Base-by-base conservation (phyloP, 2,113 vertebrate species). In the Ramphastos sulfuratus region DNA sequence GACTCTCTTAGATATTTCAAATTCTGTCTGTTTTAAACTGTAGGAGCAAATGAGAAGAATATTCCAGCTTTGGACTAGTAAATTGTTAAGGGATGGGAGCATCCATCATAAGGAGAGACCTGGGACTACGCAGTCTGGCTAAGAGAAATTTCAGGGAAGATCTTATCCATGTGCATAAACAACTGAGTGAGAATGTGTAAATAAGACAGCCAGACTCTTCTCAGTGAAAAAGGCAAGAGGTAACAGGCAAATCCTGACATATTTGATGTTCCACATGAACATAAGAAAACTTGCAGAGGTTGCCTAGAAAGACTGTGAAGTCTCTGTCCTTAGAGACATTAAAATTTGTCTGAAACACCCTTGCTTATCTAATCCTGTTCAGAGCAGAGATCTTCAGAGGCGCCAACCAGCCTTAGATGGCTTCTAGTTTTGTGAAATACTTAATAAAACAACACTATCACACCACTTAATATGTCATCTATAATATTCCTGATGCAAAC, bases 91-190 rank as follows among this genome's bases (percentile, higher is more conserved):
- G 12, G 18, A 20, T 28, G 4, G 18, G 11, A 82, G 3, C 5
- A 39, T 37, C 7, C 1, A 1, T 48, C 27, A 39, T 20, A 72
- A 1, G 0, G 52, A 42, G 17, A 23, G 13, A 52, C 12, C 48
- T 50, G 48, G 9, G 48, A 23, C 48, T 50, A 50, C 10, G 11
- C 10, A 60, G 8, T 3, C 20, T 73, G 30, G 25, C 48, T 50
- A 50, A 50, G 48, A 50, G 48, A 50, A 50, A 50, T 50, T 20
- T 50, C 48, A 50, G 48, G 21, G 48, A 50, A 23, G 48, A 21
- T 50, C 48, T 50, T 50, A 50, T 21, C 48, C 48, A 50, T 50
- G 48, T 48, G 46, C 9, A 23, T 50, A 50, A 50, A 50, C 21
- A 50, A 11, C 20, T 50, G 48, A 21, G 20, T 50, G 48, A 10